These are phyloP conservation scores for Leuciscus waleckii DNA, from an alignment of 2,797 vertebrate genomes.

Conservation along the genomic window DNA sequence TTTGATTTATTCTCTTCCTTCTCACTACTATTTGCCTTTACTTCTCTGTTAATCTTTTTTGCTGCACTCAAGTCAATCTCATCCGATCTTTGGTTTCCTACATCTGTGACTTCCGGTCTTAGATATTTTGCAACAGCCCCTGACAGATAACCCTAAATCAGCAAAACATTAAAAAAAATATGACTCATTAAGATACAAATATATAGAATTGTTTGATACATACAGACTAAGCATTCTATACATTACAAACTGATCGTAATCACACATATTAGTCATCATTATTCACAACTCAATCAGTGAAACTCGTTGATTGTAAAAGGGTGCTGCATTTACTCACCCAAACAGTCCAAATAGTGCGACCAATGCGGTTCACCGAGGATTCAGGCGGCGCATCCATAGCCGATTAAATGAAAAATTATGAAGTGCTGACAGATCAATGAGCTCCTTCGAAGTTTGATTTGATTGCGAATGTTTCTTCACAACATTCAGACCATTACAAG, in stretches of 20 bases:
- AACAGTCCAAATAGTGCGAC: slow-evolving; percentile 73
- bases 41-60: not conserved
- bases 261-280: not conserved
- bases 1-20: not conserved
- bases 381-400: slow-evolving; percentile 70
- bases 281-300: not conserved
- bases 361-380: slow-evolving; percentile 57
- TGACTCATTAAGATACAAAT: not conserved
- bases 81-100: slow-evolving; percentile 48
- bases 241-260: not conserved
- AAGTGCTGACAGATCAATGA: not conserved
- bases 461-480: not conserved
- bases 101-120: slow-evolving; percentile 58
- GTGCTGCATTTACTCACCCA: slow-evolving; percentile 72
- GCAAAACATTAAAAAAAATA: slow-evolving; percentile 24
- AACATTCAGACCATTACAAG: not conserved
- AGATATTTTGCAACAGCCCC: slow-evolving; percentile 75
- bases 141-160: slow-evolving; percentile 70
- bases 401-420: not conserved
- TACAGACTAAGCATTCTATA: not conserved
- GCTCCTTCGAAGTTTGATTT: not conserved
- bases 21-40: slow-evolving; percentile 20
- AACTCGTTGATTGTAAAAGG: not conserved
- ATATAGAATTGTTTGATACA: not conserved
- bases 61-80: not conserved